Percentiles rank a stretch among this genome's conserved stretches.
These are phyloP conservation scores for Autographa gamma DNA, from an alignment of 2,888 invertebrate species.

Conservation along the genomic window DNA sequence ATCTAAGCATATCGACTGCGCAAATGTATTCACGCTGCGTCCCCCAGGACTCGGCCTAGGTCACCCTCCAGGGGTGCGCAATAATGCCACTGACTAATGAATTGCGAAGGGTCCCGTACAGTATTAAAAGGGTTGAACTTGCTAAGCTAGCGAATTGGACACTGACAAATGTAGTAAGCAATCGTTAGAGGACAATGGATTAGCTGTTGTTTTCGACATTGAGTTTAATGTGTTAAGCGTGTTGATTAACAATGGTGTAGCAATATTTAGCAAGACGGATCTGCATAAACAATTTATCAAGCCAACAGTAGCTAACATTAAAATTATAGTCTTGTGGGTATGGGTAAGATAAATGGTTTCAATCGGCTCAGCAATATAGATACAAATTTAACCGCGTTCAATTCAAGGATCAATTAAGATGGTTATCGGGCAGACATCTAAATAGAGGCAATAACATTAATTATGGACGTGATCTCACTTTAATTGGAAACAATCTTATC, in stretches of 20 bases:
- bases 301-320: conserved; percentile 1
- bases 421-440: conserved; percentile 56
- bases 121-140: conserved; percentile 37
- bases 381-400: conserved; percentile 39
- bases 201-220: conserved; percentile 9
- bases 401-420: conserved; percentile 50
- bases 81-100: conserved; percentile 52
- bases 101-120: conserved; percentile 39
- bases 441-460: conserved; percentile 54
- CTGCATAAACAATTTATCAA: conserved; percentile 11
- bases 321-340: conserved; percentile 6
- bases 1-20: conserved; percentile 63
- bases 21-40: conserved; percentile 62
- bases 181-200: conserved; percentile 25
- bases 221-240: conserved; percentile 26
- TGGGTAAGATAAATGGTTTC: conserved; percentile 10
- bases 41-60: conserved; percentile 71
- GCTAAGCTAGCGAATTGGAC: conserved; percentile 38
- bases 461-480: conserved; percentile 55
- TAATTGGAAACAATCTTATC: conserved; percentile 58
- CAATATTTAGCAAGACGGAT: conserved; percentile 20
- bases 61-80: conserved; percentile 66
- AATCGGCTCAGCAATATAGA: conserved; percentile 30
- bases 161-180: conserved; percentile 12
- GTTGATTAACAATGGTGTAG: conserved; percentile 32